A percentile compares a stretch with the other conserved stretches of the same genome.
Evolutionary conservation across 1,140 invertebrate genomes (phyloP).

Genomic region (Ceratitis capitata): DNA sequence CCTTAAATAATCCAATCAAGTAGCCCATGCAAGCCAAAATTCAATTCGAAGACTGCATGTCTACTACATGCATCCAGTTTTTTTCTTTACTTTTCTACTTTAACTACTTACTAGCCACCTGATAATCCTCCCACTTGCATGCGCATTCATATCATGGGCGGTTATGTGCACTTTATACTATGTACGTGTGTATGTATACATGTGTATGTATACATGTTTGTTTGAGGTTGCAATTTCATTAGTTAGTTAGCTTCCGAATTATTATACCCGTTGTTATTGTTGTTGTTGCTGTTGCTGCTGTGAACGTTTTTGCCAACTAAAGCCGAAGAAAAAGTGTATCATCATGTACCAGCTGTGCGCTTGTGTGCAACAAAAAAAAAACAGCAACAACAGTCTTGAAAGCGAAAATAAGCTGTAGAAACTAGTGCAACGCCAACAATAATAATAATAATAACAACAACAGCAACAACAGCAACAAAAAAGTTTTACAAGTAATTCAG

Average conservation of each 20-base stretch:
- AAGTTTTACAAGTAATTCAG: conserved; percentile 48
- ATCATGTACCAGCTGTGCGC: neutral
- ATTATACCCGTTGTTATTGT: too few species aligned
- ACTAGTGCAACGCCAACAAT: neutral
- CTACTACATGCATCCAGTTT: too few species aligned
- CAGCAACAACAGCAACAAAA: neutral
- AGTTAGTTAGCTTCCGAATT: too few species aligned
- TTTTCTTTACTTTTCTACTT: too few species aligned
- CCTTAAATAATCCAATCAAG: too few species aligned
- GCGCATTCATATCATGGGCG: too few species aligned
- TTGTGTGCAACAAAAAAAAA: too few species aligned
- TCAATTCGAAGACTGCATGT: too few species aligned
- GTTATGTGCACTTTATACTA: neutral
- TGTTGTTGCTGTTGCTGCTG: neutral
- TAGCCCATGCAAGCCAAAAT: too few species aligned
- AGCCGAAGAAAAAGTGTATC: neutral
- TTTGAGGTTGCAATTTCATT: neutral
- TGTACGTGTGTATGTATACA: neutral
- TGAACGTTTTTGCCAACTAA: neutral
- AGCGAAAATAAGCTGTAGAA: neutral
- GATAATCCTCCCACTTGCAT: neutral
- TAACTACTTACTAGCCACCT: too few species aligned
- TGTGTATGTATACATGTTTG: neutral
- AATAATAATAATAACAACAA: neutral
- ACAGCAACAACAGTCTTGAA: conserved; percentile 2